Evolutionary conservation across 2,797 vertebrate genomes (phyloP).

Genomic region (Phalloptychus januarius): DNA sequence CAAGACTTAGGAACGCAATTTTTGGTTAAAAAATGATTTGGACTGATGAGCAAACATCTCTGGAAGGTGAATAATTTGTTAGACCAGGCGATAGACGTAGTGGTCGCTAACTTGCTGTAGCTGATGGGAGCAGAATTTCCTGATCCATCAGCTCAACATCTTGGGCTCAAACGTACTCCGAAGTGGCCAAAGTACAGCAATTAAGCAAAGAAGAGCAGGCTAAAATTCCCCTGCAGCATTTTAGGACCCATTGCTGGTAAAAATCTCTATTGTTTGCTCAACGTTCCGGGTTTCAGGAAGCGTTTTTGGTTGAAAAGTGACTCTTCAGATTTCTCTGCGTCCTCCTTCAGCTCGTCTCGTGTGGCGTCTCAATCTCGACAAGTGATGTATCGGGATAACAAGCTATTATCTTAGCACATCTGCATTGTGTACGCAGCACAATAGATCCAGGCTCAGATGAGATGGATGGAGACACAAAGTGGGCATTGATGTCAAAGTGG

Average conservation of each 20-base stretch:
- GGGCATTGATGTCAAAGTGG: constrained; percentile 48
- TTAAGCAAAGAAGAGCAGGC: too few species aligned
- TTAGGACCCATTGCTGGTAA: too few species aligned
- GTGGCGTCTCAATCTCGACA: background rate
- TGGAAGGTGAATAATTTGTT: background rate
- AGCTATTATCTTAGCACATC: constrained; percentile 6
- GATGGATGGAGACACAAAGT: constrained; percentile 53
- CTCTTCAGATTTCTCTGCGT: background rate
- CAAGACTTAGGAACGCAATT: background rate
- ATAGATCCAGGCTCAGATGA: constrained; percentile 14
- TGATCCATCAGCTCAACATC: too few species aligned
- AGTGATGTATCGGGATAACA: background rate
- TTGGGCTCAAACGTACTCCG: too few species aligned
- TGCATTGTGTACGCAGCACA: background rate
- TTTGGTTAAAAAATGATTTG: background rate
- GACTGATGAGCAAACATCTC: background rate
- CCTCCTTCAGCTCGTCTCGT: background rate
- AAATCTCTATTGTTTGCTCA: background rate
- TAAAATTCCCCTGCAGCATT: too few species aligned
- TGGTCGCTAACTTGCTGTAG: too few species aligned
- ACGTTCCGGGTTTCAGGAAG: background rate
- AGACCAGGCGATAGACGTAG: background rate
- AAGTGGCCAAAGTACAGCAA: too few species aligned
- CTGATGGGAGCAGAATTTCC: background rate
- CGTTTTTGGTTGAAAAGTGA: background rate